Base-by-base conservation (phyloP, 2,113 vertebrate species). In the Crotalus horridus region DNA sequence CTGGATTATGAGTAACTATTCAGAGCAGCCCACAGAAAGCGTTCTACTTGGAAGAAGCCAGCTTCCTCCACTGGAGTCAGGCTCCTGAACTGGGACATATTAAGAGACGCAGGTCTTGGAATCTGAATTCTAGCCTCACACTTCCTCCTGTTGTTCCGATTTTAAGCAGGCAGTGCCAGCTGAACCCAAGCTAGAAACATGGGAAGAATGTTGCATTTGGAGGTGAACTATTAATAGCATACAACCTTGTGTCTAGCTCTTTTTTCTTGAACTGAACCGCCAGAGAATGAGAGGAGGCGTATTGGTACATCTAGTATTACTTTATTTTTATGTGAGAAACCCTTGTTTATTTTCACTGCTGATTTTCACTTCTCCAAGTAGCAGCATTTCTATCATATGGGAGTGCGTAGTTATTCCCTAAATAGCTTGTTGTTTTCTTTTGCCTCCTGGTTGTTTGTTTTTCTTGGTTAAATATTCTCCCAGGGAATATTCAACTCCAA, bases 111-210 rank as follows among this genome's bases (percentile, higher is more conserved):
- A 55, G 21, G 43, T 64, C 26, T 88, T 39, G 51, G 85, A 92
- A 53, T 94, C 92, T 11, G 95, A 51, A 64, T 94, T 85, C 55
- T 94, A 9, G 26, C 90, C 59, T n/a, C 91, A 6, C 21, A 33
- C 3, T 2, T 93, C 92, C 4, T 3, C 9, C 33, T 0, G 0
- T 90, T 46, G 69, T 90, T 55, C 69, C 92, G 90, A 74, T 5
- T 88, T 89, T 90, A 46, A 69, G 91, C 29, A 39, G 20, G 85
- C 93, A 54, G 21, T 48, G 33, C 51, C 88, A n/a, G 92, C 58
- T 7, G 87, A 23, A 4, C 0, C 43, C 15, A 93, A 92, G 85
- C 6, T 43, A 81, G 3, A 6, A 33, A 92, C 24, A 21, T 87
- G 10, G 9, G 15, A 51, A 54, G 89, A 93, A 24, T 92, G 91